These are phyloP conservation scores for Penelope pileata DNA, from an alignment of 2,113 vertebrate genomes.

Conservation along the genomic window DNA sequence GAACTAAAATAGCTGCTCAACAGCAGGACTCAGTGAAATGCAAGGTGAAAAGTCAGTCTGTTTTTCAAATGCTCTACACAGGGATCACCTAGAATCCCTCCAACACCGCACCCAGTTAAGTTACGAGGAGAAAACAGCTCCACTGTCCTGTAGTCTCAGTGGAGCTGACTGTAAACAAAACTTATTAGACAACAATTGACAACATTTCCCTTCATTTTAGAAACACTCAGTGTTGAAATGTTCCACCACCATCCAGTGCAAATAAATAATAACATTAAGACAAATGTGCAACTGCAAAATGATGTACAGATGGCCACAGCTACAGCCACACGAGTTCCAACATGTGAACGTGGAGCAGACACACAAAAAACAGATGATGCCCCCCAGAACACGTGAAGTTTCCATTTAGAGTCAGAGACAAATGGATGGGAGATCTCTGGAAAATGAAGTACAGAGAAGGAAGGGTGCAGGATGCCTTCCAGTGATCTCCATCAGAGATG, in stretches of 20 bases:
- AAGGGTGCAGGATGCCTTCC: not conserved
- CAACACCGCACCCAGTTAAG: accelerated
- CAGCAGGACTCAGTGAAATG: not conserved
- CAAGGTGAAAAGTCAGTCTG: not conserved
- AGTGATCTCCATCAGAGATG: not conserved
- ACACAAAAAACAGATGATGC: not conserved
- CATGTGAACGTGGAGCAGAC: not conserved
- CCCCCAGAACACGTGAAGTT: not conserved
- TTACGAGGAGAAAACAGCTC: not conserved
- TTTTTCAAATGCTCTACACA: not conserved
- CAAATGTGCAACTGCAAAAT: not conserved
- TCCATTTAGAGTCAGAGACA: accelerated
- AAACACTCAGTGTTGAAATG: not conserved
- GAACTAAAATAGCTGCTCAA: not conserved
- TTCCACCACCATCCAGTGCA: not conserved
- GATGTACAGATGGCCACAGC: not conserved
- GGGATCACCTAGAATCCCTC: not conserved
- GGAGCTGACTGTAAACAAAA: not conserved
- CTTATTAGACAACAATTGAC: not conserved
- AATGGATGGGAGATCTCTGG: not conserved
- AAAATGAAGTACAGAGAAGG: not conserved
- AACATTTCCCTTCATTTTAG: not conserved
- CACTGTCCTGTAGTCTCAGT: not conserved
- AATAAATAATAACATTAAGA: not conserved
- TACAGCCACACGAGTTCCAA: not conserved